Conservation (phyloP, 1,140 invertebrate genomes). For the Rhyacophila brunnea region DNA sequence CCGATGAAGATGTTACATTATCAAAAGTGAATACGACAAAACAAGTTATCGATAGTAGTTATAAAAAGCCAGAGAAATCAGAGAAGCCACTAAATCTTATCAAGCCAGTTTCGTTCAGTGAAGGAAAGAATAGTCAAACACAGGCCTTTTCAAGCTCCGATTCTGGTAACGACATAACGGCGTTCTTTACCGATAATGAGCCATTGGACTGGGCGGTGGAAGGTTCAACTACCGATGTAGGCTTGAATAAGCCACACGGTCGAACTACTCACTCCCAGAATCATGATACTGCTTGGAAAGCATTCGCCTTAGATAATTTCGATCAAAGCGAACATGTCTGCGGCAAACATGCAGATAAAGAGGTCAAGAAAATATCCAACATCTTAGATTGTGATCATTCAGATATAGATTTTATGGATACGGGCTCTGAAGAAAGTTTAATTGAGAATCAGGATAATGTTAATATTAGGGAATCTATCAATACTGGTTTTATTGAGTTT, state of each 20-base stretch:
- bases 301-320: slow-evolving; percentile 28
- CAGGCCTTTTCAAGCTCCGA: slow-evolving; percentile 31
- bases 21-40: neutral
- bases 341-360: slow-evolving; percentile 38
- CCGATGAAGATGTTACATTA: slow-evolving; percentile 38
- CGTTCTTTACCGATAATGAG: slow-evolving; percentile 66
- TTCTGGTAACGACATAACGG: slow-evolving; percentile 52
- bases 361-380: slow-evolving; percentile 2
- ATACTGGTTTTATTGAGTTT: slow-evolving; percentile 69
- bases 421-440: slow-evolving; percentile 62
- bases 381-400: slow-evolving; percentile 26
- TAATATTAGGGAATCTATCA: slow-evolving; percentile 54
- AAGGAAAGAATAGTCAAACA: no score
- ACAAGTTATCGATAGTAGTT: neutral
- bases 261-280: slow-evolving; percentile 5
- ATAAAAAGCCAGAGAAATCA: neutral
- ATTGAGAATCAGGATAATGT: slow-evolving; percentile 60
- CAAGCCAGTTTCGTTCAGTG: neutral
- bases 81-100: neutral
- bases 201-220: slow-evolving; percentile 70
- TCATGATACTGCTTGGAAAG: slow-evolving; percentile 7
- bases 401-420: slow-evolving; percentile 75
- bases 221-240: slow-evolving; percentile 55
- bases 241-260: neutral
- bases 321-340: slow-evolving; percentile 43